Percentiles rank a stretch among this genome's conserved stretches.
Evolutionary conservation across 1,140 invertebrate species (phyloP).

Genomic region (Cherax destructor): DNA sequence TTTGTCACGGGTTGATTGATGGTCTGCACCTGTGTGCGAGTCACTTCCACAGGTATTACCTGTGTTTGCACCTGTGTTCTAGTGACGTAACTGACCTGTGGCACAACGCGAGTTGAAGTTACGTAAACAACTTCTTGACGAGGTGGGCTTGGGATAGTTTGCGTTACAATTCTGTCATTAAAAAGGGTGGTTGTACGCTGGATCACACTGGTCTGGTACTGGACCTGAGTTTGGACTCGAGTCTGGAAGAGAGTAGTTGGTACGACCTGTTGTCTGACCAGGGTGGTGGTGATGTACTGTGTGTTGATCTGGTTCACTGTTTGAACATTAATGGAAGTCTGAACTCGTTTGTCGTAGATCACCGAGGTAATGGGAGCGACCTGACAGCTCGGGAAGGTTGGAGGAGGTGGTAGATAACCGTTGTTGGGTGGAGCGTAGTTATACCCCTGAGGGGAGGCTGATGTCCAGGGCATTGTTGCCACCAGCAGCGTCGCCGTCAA

Average conservation of each 20-base stretch:
- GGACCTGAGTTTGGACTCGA: conserved; percentile 40
- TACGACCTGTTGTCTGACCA: conserved; percentile 31
- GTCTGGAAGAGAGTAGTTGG: conserved; percentile 54
- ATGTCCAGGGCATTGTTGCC: conserved; percentile 13
- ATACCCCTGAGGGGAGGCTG: conserved; percentile 39
- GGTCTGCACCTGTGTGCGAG: conserved; percentile 60
- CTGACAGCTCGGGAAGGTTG: neutral
- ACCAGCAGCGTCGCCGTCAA: conserved; percentile 62
- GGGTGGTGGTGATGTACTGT: conserved; percentile 47
- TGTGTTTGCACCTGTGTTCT: conserved; percentile 52
- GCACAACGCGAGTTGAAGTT: conserved; percentile 50
- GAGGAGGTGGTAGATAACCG: conserved; percentile 38
- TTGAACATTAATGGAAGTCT: conserved; percentile 40
- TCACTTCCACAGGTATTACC: conserved; percentile 58
- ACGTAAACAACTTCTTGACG: conserved; percentile 27
- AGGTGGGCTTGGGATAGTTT: conserved; percentile 51
- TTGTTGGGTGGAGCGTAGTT: too few relatives aligned
- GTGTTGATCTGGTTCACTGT: conserved; percentile 49
- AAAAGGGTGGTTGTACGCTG: conserved; percentile 31
- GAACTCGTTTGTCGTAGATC: conserved; percentile 39
- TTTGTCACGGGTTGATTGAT: conserved; percentile 41
- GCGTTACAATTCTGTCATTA: conserved; percentile 47
- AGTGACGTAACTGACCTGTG: conserved; percentile 55
- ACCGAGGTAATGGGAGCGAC: conserved; percentile 33
- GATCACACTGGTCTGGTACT: conserved; percentile 55